A percentile compares a stretch with the other conserved stretches of the same genome.
These are phyloP conservation scores for Phoxinus dragarum DNA, from an alignment of 2,797 vertebrate species.

Conservation along the genomic window DNA sequence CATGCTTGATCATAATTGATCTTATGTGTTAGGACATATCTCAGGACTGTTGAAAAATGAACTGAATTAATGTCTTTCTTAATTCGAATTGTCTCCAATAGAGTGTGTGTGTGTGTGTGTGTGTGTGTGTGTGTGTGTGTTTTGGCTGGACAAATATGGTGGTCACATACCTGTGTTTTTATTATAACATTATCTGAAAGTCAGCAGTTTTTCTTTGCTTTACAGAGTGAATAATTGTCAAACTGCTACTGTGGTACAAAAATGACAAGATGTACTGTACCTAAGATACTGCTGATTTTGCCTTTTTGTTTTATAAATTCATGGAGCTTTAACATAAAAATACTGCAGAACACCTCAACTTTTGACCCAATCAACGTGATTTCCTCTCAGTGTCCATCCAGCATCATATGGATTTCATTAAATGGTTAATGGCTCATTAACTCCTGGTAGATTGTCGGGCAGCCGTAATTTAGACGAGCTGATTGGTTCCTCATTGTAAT, in stretches of 20 bases:
- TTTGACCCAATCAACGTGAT: constrained; percentile 37
- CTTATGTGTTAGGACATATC: constrained; percentile 29
- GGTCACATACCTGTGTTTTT: background rate
- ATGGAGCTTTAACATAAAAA: constrained; percentile 26
- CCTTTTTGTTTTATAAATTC: constrained; percentile 52
- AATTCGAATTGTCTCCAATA: constrained; percentile 26
- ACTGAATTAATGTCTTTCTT: constrained; percentile 4
- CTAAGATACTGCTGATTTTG: constrained; percentile 48
- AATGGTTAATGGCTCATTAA: constrained; percentile 64
- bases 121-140: too few species aligned
- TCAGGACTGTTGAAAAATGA: constrained; percentile 33
- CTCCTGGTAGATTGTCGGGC: constrained; percentile 47
- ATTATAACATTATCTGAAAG: constrained; percentile 17
- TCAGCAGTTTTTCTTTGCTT: constrained; percentile 17
- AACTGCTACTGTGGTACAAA: background rate
- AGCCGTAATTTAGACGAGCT: constrained; percentile 40
- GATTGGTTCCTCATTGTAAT: constrained; percentile 56
- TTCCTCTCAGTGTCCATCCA: constrained; percentile 29
- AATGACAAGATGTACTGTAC: background rate
- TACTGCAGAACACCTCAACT: constrained; percentile 18
- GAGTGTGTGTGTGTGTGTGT: background rate
- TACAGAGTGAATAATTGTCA: constrained; percentile 12
- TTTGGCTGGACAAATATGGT: background rate
- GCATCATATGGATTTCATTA: constrained; percentile 56
- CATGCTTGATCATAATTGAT: constrained; percentile 21